These are phyloP conservation scores for Drosophila eugracilis DNA, from an alignment of 1,140 invertebrate genomes.

Conservation along the genomic window DNA sequence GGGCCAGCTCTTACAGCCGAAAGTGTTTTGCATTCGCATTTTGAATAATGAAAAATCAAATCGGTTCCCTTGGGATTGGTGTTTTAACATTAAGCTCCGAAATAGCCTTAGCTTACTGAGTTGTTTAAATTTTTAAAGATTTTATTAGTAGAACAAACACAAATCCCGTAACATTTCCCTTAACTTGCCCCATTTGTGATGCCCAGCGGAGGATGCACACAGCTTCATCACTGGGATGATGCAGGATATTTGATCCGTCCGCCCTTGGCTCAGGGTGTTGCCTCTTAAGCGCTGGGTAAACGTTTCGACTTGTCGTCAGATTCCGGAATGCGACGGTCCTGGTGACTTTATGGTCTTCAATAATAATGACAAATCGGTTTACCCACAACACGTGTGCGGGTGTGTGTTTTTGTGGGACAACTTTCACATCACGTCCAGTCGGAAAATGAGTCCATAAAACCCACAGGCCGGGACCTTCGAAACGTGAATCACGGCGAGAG, in stretches of 20 bases:
- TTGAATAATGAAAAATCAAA: background rate
- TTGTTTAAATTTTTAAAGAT: background rate
- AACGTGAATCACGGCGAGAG: conserved; percentile 73
- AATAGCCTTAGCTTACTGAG: background rate
- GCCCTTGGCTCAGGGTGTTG: conserved; percentile 6
- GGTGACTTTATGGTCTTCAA: conserved; percentile 65
- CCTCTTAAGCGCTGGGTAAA: conserved; percentile 70
- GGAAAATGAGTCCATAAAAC: conserved; percentile 73
- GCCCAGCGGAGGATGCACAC: background rate
- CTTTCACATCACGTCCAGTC: conserved; percentile 73
- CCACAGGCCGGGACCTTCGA: conserved; percentile 60
- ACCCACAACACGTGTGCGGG: conserved; percentile 14
- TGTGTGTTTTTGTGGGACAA: conserved; percentile 14
- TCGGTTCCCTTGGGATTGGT: background rate
- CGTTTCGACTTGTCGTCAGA: conserved; percentile 54
- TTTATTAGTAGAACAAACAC: no score
- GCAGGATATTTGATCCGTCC: conserved; percentile 24
- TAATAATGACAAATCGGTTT: conserved; percentile 82
- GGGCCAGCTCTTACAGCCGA: background rate
- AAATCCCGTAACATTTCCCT: no score
- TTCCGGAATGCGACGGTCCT: conserved; percentile 2
- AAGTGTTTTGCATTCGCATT: background rate
- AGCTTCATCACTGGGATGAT: conserved; percentile 13
- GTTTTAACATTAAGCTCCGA: background rate
- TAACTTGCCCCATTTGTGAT: background rate